These are phyloP conservation scores for Habrosyne pyritoides DNA, from an alignment of 2,888 invertebrate genomes.

Conservation along the genomic window DNA sequence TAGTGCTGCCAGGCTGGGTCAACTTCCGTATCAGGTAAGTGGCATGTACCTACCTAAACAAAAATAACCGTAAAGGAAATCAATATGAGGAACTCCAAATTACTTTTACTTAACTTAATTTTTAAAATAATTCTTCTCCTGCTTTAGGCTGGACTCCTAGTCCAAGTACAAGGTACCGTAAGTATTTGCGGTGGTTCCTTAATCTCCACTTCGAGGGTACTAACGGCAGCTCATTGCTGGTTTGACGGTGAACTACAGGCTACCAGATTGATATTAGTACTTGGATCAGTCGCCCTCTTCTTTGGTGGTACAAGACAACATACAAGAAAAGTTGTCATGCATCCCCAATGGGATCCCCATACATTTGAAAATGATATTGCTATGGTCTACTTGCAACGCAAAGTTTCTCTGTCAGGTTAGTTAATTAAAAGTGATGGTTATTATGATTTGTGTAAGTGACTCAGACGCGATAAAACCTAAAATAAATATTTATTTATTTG, in stretches of 20 bases:
- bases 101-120: too few species aligned
- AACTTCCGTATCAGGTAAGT: constrained; percentile 39
- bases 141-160: constrained; percentile 30
- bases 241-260: constrained; percentile 45
- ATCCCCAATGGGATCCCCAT: constrained; percentile 41
- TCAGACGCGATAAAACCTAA: neutral
- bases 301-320: constrained; percentile 41
- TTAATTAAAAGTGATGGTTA: neutral
- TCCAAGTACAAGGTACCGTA: constrained; percentile 12
- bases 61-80: too few species aligned
- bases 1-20: constrained; percentile 19
- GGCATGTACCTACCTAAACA: too few species aligned
- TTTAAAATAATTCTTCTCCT: neutral
- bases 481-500: neutral
- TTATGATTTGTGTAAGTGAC: neutral
- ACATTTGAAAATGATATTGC: constrained; percentile 46
- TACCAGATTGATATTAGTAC: constrained; percentile 39
- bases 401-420: constrained; percentile 29
- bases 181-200: constrained; percentile 52
- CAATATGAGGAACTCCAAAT: too few species aligned
- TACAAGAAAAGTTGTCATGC: constrained; percentile 34
- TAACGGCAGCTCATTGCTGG: constrained; percentile 51
- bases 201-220: constrained; percentile 24
- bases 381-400: constrained; percentile 29
- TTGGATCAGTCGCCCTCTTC: constrained; percentile 47